These are phyloP conservation scores for Drosophila neutralis DNA, from an alignment of 2,888 invertebrate species.

Conservation along the genomic window DNA sequence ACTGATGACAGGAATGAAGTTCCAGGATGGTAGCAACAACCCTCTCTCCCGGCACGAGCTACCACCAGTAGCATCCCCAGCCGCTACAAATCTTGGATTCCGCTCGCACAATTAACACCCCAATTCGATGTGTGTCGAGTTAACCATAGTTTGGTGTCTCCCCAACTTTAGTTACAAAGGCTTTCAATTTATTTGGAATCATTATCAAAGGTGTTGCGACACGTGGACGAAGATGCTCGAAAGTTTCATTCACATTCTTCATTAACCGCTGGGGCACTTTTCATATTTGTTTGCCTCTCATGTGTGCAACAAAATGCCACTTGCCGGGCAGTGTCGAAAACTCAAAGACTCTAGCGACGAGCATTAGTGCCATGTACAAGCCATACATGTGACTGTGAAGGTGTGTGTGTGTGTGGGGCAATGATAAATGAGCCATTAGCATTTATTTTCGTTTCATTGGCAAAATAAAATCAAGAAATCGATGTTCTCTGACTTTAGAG, in stretches of 20 bases:
- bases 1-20: no score
- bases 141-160: no score
- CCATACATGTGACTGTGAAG: not conserved
- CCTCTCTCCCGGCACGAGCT: no score
- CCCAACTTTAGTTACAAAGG: not conserved
- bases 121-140: no score
- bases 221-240: not conserved
- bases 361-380: not conserved
- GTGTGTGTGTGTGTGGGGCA: not conserved
- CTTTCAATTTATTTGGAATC: conserved; percentile 1
- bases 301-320: not conserved
- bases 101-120: no score
- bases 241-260: conserved; percentile 3
- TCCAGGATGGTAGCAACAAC: no score
- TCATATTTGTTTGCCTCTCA: not conserved
- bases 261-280: not conserved
- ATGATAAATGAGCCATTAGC: conserved; percentile 17
- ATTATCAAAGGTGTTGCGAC: not conserved
- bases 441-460: conserved; percentile 12
- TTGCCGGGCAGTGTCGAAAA: not conserved
- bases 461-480: conserved; percentile 6
- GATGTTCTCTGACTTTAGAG: not conserved
- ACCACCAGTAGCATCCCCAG: no score
- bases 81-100: no score
- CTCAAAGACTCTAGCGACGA: not conserved